Evolutionary conservation across 2,888 invertebrate species (phyloP).

Genomic region (Eilema sororculum): DNA sequence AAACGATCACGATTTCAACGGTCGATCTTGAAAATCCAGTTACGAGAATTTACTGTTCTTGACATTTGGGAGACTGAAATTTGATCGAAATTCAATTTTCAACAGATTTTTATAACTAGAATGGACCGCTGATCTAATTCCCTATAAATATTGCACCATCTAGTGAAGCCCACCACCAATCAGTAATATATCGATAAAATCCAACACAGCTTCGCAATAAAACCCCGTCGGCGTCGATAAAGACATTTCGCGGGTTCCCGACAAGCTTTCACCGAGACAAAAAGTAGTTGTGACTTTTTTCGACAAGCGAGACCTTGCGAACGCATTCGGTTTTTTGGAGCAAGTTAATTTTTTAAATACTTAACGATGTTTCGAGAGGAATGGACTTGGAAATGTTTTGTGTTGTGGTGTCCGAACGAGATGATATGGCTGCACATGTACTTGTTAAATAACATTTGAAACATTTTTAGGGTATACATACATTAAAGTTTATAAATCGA

Average conservation of each 20-base stretch:
- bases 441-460: background rate
- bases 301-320: conserved; percentile 22
- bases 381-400: conserved; percentile 17
- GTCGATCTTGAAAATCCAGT: no score
- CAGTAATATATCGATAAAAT: conserved; percentile 40
- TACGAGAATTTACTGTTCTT: no score
- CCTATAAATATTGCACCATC: background rate
- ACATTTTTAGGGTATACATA: background rate
- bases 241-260: conserved; percentile 69
- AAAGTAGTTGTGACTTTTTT: conserved; percentile 45
- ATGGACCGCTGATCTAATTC: background rate
- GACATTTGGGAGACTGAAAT: no score
- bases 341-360: conserved; percentile 50
- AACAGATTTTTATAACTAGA: no score
- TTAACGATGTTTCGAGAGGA: conserved; percentile 27
- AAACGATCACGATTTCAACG: no score
- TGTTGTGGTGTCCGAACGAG: conserved; percentile 7
- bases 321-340: conserved; percentile 36
- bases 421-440: background rate
- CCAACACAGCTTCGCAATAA: conserved; percentile 47
- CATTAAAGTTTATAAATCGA: no score
- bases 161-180: conserved; percentile 26
- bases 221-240: conserved; percentile 70
- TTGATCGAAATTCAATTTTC: no score
- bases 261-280: conserved; percentile 67